phyloP scores from a whole-genome alignment of 2,113 vertebrate genomes.

The Rattus norvegicus region GRCr8 NC_086027.1:107117501-107118000 shows the following conservation, averaged over 20 bases:
- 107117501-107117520: slow-evolving; percentile 46
- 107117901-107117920: background rate
- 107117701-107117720: background rate
- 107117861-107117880: background rate
- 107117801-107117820: background rate
- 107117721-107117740: slow-evolving; percentile 27
- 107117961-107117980: background rate
- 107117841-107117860: background rate
- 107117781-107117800: background rate
- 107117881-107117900: background rate
- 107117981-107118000: background rate
- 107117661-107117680: background rate
- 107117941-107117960: background rate
- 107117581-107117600: background rate
- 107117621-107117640: slow-evolving; percentile 11
- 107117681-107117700: slow-evolving; percentile 54
- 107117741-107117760: background rate
- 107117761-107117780: background rate
- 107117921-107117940: background rate
- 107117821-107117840: background rate
- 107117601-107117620: slow-evolving; percentile 56
- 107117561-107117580: slow-evolving; percentile 58
- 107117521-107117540: slow-evolving; percentile 52
- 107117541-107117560: slow-evolving; percentile 68
- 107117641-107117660: background rate